These are phyloP conservation scores for Pogonomyrmex barbatus DNA, from an alignment of 1,140 invertebrate genomes.

Conservation along the genomic window DNA sequence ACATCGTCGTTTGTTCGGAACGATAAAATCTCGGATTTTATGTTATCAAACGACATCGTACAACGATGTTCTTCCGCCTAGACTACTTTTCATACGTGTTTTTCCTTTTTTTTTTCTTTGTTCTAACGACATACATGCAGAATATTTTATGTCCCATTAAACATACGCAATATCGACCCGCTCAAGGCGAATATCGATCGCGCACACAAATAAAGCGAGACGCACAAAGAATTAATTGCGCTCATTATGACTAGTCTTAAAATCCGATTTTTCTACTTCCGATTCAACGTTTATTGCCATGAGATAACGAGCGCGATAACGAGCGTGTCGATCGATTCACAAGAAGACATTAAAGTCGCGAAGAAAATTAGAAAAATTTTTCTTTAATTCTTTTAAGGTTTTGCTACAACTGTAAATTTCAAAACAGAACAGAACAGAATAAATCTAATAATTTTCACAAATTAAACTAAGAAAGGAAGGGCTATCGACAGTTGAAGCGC, in stretches of 20 bases:
- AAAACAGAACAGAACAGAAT: neutral
- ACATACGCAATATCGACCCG: neutral
- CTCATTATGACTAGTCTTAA: conserved; percentile 33
- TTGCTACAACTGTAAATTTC: neutral
- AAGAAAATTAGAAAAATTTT: neutral
- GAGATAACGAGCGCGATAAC: conserved; percentile 2
- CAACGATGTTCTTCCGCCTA: neutral
- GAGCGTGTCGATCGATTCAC: neutral
- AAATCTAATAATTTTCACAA: neutral
- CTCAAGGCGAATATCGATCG: neutral
- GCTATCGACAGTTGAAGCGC: too few species aligned
- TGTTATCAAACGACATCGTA: conserved; percentile 9
- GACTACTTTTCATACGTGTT: neutral
- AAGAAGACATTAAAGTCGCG: neutral
- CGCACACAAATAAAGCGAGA: conserved; percentile 16
- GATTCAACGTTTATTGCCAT: conserved; percentile 17
- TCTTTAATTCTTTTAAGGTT: neutral
- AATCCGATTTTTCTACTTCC: conserved; percentile 22
- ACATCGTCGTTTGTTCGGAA: neutral
- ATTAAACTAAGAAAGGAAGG: too few species aligned
- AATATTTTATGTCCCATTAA: conserved; percentile 21
- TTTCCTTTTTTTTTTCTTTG: neutral
- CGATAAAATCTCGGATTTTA: conserved; percentile 5
- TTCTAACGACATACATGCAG: neutral
- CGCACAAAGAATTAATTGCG: conserved; percentile 22